Evolutionary conservation across 2,113 vertebrate genomes (phyloP).

Genomic region (Daboia siamensis): DNA sequence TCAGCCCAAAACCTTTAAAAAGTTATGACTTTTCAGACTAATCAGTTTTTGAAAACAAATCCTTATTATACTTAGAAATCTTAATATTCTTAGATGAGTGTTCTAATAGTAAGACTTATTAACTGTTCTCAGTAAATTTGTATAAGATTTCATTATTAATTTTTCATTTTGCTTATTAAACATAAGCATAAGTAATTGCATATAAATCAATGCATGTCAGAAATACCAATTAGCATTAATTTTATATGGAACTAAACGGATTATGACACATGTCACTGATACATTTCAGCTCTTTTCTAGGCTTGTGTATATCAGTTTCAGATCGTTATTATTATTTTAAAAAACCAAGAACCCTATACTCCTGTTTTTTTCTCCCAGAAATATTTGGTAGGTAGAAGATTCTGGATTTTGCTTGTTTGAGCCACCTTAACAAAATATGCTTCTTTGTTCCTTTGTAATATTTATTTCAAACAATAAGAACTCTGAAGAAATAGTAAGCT

Average conservation of each 20-base stretch:
- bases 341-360: not conserved
- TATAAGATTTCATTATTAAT: not conserved
- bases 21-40: too few species aligned
- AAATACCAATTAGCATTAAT: not conserved
- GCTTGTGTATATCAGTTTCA: not conserved
- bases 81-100: not conserved
- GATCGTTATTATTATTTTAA: too few species aligned
- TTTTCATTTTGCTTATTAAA: not conserved
- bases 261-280: not conserved
- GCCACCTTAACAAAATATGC: not conserved
- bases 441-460: not conserved
- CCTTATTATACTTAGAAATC: not conserved
- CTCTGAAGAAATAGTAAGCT: not conserved
- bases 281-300: not conserved
- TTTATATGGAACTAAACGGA: not conserved
- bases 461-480: not conserved
- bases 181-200: not conserved
- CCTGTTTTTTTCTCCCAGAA: not conserved
- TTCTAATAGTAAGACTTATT: not conserved
- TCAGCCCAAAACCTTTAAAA: too few species aligned
- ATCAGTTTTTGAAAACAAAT: too few species aligned
- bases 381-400: not conserved
- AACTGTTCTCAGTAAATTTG: not conserved
- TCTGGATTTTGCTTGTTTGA: not conserved
- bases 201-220: not conserved